Percentiles rank a stretch among this genome's conserved stretches.
Conservation (phyloP, 2,888 invertebrate species). For the Hipparchia sbordonii region DNA sequence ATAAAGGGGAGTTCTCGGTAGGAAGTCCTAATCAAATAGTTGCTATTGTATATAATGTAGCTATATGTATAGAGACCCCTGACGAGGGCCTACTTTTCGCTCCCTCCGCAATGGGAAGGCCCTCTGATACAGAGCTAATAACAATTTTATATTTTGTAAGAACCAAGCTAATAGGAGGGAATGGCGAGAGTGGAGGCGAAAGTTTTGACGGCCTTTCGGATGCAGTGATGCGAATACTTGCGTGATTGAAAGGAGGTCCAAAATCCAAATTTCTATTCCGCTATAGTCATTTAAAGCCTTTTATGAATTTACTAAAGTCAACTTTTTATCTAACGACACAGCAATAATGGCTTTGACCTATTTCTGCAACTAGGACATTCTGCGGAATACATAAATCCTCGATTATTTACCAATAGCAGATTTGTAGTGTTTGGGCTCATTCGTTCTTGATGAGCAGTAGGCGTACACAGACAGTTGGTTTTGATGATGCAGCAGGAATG, state of each 20-base stretch:
- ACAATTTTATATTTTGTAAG: constrained; percentile 24
- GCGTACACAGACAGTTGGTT: too few species aligned
- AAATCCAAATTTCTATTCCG: not conserved
- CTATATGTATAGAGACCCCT: constrained; percentile 14
- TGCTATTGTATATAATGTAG: constrained; percentile 18
- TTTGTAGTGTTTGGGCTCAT: too few species aligned
- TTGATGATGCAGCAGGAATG: too few species aligned
- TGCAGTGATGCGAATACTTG: not conserved
- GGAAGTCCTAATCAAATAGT: constrained; percentile 26
- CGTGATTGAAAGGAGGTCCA: not conserved
- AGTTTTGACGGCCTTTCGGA: constrained; percentile 7
- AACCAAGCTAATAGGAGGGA: constrained; percentile 4
- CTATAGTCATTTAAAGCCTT: not conserved
- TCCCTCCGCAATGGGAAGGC: constrained; percentile 16
- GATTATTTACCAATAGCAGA: too few species aligned
- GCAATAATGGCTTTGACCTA: too few species aligned
- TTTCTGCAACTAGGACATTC: too few species aligned
- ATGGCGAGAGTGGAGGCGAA: not conserved
- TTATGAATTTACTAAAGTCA: not conserved
- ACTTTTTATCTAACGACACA: not conserved
- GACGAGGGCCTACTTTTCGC: constrained; percentile 16
- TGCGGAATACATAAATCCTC: too few species aligned
- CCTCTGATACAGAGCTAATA: constrained; percentile 17
- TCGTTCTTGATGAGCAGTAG: too few species aligned
- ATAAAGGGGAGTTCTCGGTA: constrained; percentile 23